Conservation (phyloP, 2,797 vertebrate genomes). For the Columba guinea region DNA sequence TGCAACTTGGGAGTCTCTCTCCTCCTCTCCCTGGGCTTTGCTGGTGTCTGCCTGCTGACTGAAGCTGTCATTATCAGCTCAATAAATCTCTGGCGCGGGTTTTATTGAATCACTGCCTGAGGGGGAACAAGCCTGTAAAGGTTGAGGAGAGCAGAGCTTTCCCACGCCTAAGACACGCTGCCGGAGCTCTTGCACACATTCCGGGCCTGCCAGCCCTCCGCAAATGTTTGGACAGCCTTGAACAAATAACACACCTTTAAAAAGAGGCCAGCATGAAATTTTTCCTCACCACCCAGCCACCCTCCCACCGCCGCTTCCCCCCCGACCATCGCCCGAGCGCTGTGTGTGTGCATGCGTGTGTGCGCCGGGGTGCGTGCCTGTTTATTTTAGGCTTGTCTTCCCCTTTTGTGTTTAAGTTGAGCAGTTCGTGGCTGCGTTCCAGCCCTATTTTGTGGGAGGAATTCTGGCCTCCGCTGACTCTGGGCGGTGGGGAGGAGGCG, state of each 20-base stretch:
- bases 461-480: background rate
- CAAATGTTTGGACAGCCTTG: conserved; percentile 98
- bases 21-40: conserved; percentile 12
- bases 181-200: conserved; percentile 88
- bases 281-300: conserved; percentile 3
- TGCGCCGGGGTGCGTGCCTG: conserved; percentile 1
- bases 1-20: conserved; percentile 31
- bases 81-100: conserved; percentile 91
- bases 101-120: conserved; percentile 90
- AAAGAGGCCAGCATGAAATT: conserved; percentile 86
- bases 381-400: conserved; percentile 28
- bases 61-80: conserved; percentile 91
- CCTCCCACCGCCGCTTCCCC: background rate
- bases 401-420: conserved; percentile 5
- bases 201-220: conserved; percentile 90
- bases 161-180: conserved; percentile 89
- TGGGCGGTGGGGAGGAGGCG: background rate
- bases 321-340: background rate
- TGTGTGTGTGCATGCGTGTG: background rate
- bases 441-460: background rate
- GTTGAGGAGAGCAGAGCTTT: conserved; percentile 95
- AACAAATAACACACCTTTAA: conserved; percentile 99
- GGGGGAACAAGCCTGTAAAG: conserved; percentile 87
- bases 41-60: conserved; percentile 81
- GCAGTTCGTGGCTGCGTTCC: background rate